Conservation (phyloP, 1,140 invertebrate species). For the Chironomus tepperi region DNA sequence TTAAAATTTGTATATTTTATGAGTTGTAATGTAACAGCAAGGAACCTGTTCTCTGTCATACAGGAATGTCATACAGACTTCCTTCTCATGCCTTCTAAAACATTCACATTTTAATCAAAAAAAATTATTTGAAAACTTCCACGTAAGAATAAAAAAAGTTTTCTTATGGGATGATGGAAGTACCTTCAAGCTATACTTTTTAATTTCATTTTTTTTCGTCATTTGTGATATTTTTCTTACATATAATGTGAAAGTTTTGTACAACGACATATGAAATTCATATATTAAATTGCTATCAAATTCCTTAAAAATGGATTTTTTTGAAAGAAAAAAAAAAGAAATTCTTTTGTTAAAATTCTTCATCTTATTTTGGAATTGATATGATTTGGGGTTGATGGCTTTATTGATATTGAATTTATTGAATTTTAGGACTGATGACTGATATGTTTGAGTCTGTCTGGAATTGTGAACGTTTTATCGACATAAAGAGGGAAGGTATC, state of each 20-base stretch:
- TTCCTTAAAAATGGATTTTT: background rate
- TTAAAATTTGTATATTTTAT: slow-evolving; percentile 10
- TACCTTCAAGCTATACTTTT: slow-evolving; percentile 1
- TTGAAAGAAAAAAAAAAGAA: background rate
- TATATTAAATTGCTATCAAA: background rate
- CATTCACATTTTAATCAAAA: background rate
- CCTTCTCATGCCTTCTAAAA: background rate
- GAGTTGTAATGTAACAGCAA: background rate
- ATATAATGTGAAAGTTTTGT: background rate
- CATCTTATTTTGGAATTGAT: too few species aligned
- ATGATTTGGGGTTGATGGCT: too few species aligned
- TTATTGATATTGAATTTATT: too few species aligned
- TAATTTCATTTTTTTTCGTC: slow-evolving; percentile 1
- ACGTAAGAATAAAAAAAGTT: background rate
- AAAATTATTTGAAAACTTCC: background rate
- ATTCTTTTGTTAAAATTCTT: background rate
- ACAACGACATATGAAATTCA: background rate
- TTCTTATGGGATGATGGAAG: background rate
- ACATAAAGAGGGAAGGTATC: too few species aligned
- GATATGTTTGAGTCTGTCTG: too few species aligned
- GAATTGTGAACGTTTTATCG: too few species aligned
- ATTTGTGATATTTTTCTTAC: too few species aligned
- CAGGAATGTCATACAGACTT: background rate
- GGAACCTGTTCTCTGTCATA: background rate
- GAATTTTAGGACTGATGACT: too few species aligned